These are phyloP conservation scores for Ptiloglossa arizonensis DNA, from an alignment of 1,140 invertebrate genomes.

Conservation along the genomic window DNA sequence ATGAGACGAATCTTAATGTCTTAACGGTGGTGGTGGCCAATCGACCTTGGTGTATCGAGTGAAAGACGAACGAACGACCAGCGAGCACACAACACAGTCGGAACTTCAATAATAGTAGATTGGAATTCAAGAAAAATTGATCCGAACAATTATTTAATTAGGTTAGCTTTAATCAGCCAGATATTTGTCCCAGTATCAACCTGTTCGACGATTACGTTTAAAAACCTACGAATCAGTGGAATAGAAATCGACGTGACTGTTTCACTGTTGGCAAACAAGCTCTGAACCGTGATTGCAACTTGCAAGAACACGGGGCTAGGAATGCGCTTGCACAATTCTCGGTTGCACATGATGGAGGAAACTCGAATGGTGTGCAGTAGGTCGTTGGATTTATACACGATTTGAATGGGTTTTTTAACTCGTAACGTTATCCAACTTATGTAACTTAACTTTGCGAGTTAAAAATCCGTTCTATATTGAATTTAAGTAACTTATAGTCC, in stretches of 20 bases:
- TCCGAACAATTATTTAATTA: constrained; percentile 1
- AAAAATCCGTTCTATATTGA: no score
- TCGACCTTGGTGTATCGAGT: not conserved
- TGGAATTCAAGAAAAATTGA: constrained; percentile 27
- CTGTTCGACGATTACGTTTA: not conserved
- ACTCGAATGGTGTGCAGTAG: constrained; percentile 12
- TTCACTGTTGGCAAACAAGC: not conserved
- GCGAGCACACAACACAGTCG: not conserved
- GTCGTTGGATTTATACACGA: not conserved
- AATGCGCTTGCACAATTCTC: constrained; percentile 53
- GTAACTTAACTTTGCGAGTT: no score
- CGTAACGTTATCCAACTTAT: no score
- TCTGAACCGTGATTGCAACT: constrained; percentile 18
- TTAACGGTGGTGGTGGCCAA: constrained; percentile 37
- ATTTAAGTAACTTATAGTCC: no score
- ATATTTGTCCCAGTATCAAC: not conserved
- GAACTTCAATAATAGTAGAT: not conserved
- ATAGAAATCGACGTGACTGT: not conserved
- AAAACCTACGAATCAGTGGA: no score
- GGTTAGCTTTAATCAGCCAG: not conserved
- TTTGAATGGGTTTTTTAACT: constrained; percentile 1
- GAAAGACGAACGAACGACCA: constrained; percentile 10
- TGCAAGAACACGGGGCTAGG: not conserved
- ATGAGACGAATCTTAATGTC: constrained; percentile 30
- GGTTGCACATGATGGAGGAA: constrained; percentile 20